phyloP scores from a whole-genome alignment of 2,113 vertebrate species.

The Meleagris gallopavo region DNA sequence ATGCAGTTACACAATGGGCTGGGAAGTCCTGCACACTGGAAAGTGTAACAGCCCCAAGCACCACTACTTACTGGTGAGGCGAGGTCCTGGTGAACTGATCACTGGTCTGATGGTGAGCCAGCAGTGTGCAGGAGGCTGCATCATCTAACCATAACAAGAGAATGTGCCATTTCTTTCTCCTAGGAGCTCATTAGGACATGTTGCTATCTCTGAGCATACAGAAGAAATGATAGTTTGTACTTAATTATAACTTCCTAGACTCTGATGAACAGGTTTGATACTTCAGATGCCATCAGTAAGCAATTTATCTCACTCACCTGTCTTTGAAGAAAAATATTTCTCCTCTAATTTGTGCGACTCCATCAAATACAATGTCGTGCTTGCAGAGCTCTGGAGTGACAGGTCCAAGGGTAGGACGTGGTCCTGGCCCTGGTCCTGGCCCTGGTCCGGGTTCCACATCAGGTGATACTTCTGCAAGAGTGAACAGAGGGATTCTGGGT shows the following conservation, averaged over 20 bases:
- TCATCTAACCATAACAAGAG: background rate
- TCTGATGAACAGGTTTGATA: background rate
- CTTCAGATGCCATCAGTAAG: background rate
- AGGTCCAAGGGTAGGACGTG: constrained; percentile 89
- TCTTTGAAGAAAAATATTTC: constrained; percentile 98
- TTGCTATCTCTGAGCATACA: background rate
- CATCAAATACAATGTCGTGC: constrained; percentile 91
- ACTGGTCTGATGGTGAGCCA: background rate
- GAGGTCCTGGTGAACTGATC: background rate
- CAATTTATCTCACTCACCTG: constrained; percentile 82
- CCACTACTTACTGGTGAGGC: background rate
- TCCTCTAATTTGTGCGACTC: constrained; percentile 91
- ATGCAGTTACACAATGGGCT: background rate
- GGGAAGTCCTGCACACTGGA: background rate
- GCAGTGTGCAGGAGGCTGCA: rapidly evolving
- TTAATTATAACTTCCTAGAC: background rate
- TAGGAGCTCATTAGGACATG: background rate
- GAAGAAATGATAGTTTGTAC: background rate
- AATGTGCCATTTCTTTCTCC: background rate
- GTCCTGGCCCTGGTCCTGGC: constrained; percentile 79
- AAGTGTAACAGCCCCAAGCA: background rate
- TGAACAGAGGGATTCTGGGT: background rate
- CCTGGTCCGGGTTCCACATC: constrained; percentile 79
- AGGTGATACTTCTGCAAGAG: constrained; percentile 78
- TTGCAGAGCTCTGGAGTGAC: constrained; percentile 93